Evolutionary conservation across 2,888 invertebrate genomes (phyloP).

Genomic region (Papilio gigon): DNA sequence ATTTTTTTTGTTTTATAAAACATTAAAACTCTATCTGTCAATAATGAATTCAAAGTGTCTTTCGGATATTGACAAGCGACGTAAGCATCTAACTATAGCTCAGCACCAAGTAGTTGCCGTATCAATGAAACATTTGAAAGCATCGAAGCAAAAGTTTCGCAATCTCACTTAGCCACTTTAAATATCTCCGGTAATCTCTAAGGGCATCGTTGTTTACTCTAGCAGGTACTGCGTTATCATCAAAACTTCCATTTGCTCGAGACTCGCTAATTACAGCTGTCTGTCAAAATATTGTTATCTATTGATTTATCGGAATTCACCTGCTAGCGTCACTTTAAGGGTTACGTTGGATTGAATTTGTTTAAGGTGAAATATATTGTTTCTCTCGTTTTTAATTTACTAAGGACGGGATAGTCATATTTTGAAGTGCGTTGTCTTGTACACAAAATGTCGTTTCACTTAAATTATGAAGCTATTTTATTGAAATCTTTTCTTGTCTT

Average conservation of each 20-base stretch:
- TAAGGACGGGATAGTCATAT: no score
- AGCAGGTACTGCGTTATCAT: slow-evolving; percentile 47
- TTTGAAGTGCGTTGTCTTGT: background rate
- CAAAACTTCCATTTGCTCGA: slow-evolving; percentile 43
- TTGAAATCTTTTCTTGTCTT: no score
- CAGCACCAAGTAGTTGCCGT: slow-evolving; percentile 19
- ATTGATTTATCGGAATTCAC: slow-evolving; percentile 40
- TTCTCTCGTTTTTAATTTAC: background rate
- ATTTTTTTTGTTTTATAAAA: background rate
- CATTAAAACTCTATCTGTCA: background rate
- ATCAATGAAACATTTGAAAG: slow-evolving; percentile 38
- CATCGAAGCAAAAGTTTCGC: slow-evolving; percentile 53
- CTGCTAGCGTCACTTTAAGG: background rate
- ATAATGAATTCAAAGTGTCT: slow-evolving; percentile 10
- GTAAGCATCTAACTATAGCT: slow-evolving; percentile 24
- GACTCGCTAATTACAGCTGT: slow-evolving; percentile 76
- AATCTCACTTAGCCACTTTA: slow-evolving; percentile 64
- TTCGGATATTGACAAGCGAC: slow-evolving; percentile 23
- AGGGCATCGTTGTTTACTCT: slow-evolving; percentile 72
- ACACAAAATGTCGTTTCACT: background rate
- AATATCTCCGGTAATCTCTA: slow-evolving; percentile 60
- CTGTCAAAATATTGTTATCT: slow-evolving; percentile 59
- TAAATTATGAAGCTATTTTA: no score
- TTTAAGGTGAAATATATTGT: background rate
- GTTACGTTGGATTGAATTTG: background rate